A percentile compares a stretch with the other conserved stretches of the same genome.
These are phyloP conservation scores for Drosophila auraria DNA, from an alignment of 1,140 invertebrate genomes.

Conservation along the genomic window DNA sequence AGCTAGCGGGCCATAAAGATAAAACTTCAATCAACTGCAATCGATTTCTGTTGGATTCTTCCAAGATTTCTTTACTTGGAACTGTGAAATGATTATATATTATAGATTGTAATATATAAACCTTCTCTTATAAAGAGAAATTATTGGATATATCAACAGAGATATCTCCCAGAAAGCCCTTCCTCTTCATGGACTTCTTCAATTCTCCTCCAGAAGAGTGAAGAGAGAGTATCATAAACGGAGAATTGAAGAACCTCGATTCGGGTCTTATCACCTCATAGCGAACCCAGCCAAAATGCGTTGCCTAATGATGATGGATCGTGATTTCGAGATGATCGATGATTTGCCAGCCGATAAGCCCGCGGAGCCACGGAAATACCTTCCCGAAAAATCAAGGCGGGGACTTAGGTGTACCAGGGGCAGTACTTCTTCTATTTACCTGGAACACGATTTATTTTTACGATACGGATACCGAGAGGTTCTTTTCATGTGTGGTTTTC, in stretches of 20 bases:
- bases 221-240: not conserved
- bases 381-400: not conserved
- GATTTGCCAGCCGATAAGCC: slow-evolving; percentile 69
- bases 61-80: too few relatives aligned
- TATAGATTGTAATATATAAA: too few relatives aligned
- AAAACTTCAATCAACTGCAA: slow-evolving; percentile 37
- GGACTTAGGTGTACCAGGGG: not conserved
- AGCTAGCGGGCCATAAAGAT: slow-evolving; percentile 62
- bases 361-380: slow-evolving; percentile 42
- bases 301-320: slow-evolving; percentile 80
- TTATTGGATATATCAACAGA: too few relatives aligned
- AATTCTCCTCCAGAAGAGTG: not conserved
- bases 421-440: slow-evolving; percentile 63
- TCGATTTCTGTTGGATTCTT: not conserved
- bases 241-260: slow-evolving; percentile 24
- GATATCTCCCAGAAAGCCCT: too few relatives aligned
- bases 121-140: too few relatives aligned
- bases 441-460: slow-evolving; percentile 29
- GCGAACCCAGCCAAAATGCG: slow-evolving; percentile 36
- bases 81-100: too few relatives aligned
- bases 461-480: slow-evolving; percentile 17
- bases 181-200: not conserved
- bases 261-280: slow-evolving; percentile 47
- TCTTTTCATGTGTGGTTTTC: slow-evolving; percentile 54
- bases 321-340: slow-evolving; percentile 83